Percentiles rank a stretch among this genome's conserved stretches.
These are phyloP conservation scores for Emmelina monodactyla DNA, from an alignment of 2,888 invertebrate species.

Conservation along the genomic window DNA sequence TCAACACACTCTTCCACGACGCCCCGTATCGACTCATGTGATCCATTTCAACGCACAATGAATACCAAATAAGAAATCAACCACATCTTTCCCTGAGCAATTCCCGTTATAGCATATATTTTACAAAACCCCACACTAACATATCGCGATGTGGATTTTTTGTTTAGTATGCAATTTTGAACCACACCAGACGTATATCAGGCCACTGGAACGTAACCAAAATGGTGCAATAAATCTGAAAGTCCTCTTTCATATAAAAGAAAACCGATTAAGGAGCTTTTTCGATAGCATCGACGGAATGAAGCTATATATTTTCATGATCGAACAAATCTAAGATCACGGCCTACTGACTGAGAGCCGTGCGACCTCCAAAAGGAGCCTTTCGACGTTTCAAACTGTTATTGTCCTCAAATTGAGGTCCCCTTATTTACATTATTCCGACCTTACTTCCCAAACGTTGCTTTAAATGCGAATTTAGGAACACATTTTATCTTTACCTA, in stretches of 20 bases:
- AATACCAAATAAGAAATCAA: conserved; percentile 61
- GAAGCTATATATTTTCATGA: conserved; percentile 66
- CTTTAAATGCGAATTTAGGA: too few species aligned
- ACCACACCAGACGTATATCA: conserved; percentile 44
- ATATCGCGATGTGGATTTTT: conserved; percentile 51
- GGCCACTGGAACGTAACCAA: conserved; percentile 49
- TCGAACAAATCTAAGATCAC: conserved; percentile 57
- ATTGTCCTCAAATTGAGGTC: conserved; percentile 42
- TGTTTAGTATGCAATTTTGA: conserved; percentile 54
- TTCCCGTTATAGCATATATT: conserved; percentile 55
- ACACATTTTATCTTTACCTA: too few species aligned
- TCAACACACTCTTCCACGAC: conserved; percentile 22
- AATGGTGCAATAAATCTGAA: conserved; percentile 59
- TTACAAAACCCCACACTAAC: conserved; percentile 37
- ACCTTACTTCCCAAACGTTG: too few species aligned
- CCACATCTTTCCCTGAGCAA: conserved; percentile 49
- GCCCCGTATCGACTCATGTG: conserved; percentile 31
- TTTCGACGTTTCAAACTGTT: conserved; percentile 36
- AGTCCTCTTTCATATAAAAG: conserved; percentile 65
- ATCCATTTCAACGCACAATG: conserved; percentile 53
- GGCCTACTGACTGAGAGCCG: conserved; percentile 55
- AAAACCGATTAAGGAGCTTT: conserved; percentile 65
- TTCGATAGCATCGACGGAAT: conserved; percentile 59
- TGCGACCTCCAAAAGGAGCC: conserved; percentile 38
- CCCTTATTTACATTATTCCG: too few species aligned